Evolutionary conservation across 2,888 invertebrate genomes (phyloP).

Genomic region (Zonitis immaculata): DNA sequence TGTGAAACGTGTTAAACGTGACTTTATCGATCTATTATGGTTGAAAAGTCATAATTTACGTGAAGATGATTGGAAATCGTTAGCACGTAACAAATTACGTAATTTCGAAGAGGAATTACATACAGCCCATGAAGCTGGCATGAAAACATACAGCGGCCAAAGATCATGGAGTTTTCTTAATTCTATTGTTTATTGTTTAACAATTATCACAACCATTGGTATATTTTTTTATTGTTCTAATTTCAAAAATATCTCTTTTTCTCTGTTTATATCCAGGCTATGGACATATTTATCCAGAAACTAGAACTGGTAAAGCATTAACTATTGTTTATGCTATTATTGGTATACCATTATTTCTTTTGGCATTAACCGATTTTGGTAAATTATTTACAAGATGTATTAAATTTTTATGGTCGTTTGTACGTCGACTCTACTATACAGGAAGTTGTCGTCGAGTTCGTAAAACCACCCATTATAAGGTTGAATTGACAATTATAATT

Average conservation of each 20-base stretch:
- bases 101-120: constrained; percentile 85
- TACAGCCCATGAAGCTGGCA: constrained; percentile 76
- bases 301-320: constrained; percentile 75
- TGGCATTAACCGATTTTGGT: constrained; percentile 91
- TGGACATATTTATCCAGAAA: constrained; percentile 92
- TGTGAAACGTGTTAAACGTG: constrained; percentile 78
- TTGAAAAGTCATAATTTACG: constrained; percentile 72
- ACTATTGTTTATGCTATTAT: constrained; percentile 92
- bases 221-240: too few species aligned
- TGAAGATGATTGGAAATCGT: constrained; percentile 86
- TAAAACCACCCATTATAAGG: constrained; percentile 70
- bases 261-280: too few species aligned
- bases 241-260: too few species aligned
- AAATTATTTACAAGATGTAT: constrained; percentile 87
- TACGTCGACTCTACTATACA: constrained; percentile 77
- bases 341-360: constrained; percentile 93
- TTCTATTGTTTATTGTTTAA: constrained; percentile 79
- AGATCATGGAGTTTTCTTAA: constrained; percentile 86
- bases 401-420: constrained; percentile 86
- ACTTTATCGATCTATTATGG: constrained; percentile 82
- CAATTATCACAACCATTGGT: constrained; percentile 87
- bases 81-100: constrained; percentile 73
- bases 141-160: constrained; percentile 78
- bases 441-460: constrained; percentile 76
- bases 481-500: constrained; percentile 44